Evolutionary conservation across 2,113 vertebrate species (phyloP), one percentile per base, ranked within the genome.

Genomic region (Microtus richardsoni): DNA sequence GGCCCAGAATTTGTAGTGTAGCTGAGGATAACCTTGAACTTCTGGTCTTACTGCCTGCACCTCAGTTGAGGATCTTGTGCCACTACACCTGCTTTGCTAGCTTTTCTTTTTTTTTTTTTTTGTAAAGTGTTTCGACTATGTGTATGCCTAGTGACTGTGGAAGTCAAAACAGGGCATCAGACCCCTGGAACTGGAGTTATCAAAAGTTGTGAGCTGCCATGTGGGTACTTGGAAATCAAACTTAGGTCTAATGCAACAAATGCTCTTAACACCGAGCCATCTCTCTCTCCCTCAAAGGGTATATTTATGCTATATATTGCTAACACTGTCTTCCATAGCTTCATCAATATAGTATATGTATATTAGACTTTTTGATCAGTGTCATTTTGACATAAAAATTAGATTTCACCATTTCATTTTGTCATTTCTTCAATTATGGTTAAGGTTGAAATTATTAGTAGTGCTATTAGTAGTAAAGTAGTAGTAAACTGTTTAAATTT

Each of bases 281-380:
- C 9, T 58, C 78, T 58, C 90, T 47, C 60, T 71, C 90, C 88
- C 82, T 36, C 8, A 19, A 75, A 91, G 58, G 88, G 44, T 83
- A 95, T 62, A 60, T 60, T 83, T 60, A 60, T 83, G 52, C 54
- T 83, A 28, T 39, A 39, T 36, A 39, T 41, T 83, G 54, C 16
- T 52, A 93, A 47, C 9, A 49, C 16, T 73, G 22, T 95, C 39
- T 85, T 85, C 33, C 39, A 58, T 30, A 75, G 58, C 49, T 70
- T 97, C 26, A 82, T 93, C 39, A 83, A 11, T 47, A 41, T 84
- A 39, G 79, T 80, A 78, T 82, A 39, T 82, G 12, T 58, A 68
- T 78, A 66, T 90, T 30, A 91, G 64, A 77, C 36, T 85, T 93
- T 85, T 92, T 95, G 30, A 68, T 91, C n/a, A 54, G 70, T 93